These are phyloP conservation scores for Cantharis rufa DNA, from an alignment of 2,888 invertebrate species.

Conservation along the genomic window DNA sequence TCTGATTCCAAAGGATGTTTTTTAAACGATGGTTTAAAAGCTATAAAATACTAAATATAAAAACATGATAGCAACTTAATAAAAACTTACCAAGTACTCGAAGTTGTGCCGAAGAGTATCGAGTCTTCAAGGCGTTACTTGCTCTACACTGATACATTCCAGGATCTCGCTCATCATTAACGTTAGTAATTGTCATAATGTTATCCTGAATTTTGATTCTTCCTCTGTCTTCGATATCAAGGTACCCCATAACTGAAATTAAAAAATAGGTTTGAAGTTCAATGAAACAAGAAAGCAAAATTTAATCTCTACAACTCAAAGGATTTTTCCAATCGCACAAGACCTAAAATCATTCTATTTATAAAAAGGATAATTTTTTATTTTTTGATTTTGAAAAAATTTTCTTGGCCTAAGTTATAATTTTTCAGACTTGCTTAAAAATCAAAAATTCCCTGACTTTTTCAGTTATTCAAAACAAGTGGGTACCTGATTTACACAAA, in stretches of 20 bases:
- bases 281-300: too few species aligned
- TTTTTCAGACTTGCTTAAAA: too few species aligned
- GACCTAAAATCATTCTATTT: too few species aligned
- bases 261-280: neutral
- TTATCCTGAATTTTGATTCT: constrained; percentile 85
- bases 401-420: too few species aligned
- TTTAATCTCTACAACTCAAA: too few species aligned
- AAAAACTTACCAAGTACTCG: constrained; percentile 78
- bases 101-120: constrained; percentile 87
- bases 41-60: constrained; percentile 46
- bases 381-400: too few species aligned
- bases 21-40: constrained; percentile 82
- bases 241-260: constrained; percentile 56
- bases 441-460: too few species aligned
- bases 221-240: constrained; percentile 71
- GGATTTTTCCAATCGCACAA: too few species aligned
- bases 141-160: constrained; percentile 97
- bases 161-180: constrained; percentile 79
- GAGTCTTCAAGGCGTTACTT: constrained; percentile 81
- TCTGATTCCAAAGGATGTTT: constrained; percentile 87
- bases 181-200: constrained; percentile 74
- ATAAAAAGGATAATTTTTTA: too few species aligned
- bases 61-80: neutral
- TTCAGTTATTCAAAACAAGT: too few species aligned
- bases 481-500: too few species aligned